phyloP scores from a whole-genome alignment of 2,888 invertebrate genomes.

The Melinaea marsaeus region DNA sequence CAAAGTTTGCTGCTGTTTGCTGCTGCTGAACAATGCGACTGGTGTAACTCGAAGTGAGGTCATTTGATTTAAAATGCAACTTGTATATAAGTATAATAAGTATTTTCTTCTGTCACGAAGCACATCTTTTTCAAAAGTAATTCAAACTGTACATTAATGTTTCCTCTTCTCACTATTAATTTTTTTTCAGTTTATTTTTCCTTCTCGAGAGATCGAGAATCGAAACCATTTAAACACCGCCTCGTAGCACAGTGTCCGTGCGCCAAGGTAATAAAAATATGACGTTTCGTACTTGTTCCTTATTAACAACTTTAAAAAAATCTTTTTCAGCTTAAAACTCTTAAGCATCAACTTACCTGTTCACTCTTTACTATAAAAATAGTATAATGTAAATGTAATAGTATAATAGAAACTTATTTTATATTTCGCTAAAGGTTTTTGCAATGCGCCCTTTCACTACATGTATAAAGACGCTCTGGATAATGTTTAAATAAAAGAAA shows the following conservation, averaged over 20 bases:
- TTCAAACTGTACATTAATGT: conserved; percentile 54
- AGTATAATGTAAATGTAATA: not conserved
- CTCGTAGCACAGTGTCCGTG: conserved; percentile 38
- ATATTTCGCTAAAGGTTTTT: too few species aligned
- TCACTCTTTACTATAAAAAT: not conserved
- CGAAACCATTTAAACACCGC: conserved; percentile 62
- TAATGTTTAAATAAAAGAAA: too few species aligned
- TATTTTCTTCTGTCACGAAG: not conserved
- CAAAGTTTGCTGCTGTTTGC: too few species aligned
- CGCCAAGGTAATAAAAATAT: conserved; percentile 61
- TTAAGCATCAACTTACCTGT: conserved; percentile 17
- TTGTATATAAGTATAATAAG: too few species aligned
- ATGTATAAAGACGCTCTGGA: too few species aligned
- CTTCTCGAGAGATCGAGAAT: conserved; percentile 59
- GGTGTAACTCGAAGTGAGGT: too few species aligned
- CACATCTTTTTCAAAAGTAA: conserved; percentile 36
- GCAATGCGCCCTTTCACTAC: too few species aligned
- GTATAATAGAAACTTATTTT: too few species aligned
- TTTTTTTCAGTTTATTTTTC: conserved; percentile 70
- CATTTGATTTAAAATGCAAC: too few species aligned
- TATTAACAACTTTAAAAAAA: conserved; percentile 39
- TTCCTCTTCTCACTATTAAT: conserved; percentile 55
- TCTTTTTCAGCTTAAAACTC: conserved; percentile 23
- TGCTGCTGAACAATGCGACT: too few species aligned
- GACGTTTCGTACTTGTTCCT: conserved; percentile 50